A percentile compares a stretch with the other conserved stretches of the same genome.
Evolutionary conservation across 1,140 invertebrate species (phyloP).

Genomic region (Panagrolaimus sp.): DNA sequence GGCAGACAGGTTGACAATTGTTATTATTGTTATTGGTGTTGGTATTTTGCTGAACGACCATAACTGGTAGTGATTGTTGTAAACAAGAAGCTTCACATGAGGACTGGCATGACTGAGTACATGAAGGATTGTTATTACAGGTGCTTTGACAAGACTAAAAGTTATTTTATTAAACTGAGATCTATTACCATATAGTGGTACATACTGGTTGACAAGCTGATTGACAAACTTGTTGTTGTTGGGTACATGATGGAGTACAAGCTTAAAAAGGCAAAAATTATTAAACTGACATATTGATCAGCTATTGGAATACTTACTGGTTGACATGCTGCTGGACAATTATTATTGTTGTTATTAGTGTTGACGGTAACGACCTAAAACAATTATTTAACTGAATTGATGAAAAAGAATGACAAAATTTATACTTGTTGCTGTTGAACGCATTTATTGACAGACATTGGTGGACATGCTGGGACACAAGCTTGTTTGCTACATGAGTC

Average conservation of each 20-base stretch:
- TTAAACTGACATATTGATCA: too few relatives aligned
- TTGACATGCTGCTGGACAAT: conserved; percentile 11
- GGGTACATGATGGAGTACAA: conserved; percentile 32
- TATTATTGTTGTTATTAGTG: not conserved
- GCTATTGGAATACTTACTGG: not conserved
- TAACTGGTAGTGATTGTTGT: conserved; percentile 27
- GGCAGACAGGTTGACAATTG: conserved; percentile 29
- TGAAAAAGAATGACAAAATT: too few relatives aligned
- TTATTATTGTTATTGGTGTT: too few relatives aligned
- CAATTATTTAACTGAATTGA: too few relatives aligned
- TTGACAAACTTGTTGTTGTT: conserved; percentile 33
- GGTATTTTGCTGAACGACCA: conserved; percentile 17
- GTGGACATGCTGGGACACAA: conserved; percentile 36
- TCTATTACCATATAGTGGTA: too few relatives aligned
- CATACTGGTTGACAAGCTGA: conserved; percentile 21
- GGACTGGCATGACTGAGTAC: conserved; percentile 34
- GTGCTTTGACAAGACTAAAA: conserved; percentile 27
- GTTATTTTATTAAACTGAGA: too few relatives aligned
- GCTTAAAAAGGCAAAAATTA: not conserved
- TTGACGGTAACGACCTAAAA: conserved; percentile 19
- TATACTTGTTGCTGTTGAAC: conserved; percentile 32
- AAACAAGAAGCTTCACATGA: conserved; percentile 30
- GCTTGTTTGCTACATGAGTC: conserved; percentile 23
- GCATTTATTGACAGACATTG: conserved; percentile 26
- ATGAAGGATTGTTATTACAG: conserved; percentile 32